Evolutionary conservation across 2,797 vertebrate species (phyloP).

Genomic region (Peromyscus eremicus): DNA sequence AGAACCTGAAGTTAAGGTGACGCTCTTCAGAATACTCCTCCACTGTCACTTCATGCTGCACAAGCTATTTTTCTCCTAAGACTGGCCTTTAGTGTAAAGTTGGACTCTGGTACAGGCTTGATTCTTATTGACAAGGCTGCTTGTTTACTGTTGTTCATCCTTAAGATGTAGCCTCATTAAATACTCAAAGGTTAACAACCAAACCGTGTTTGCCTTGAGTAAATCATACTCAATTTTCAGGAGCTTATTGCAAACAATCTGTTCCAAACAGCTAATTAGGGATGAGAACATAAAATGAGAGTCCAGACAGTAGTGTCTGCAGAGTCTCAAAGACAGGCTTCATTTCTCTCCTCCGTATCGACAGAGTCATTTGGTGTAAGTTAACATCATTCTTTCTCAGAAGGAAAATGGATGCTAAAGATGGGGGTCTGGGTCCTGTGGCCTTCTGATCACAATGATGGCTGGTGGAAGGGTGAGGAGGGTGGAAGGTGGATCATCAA

Average conservation of each 20-base stretch:
- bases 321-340: conserved; percentile 38
- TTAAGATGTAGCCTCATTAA: conserved; percentile 83
- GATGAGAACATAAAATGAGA: conserved; percentile 65
- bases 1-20: not conserved
- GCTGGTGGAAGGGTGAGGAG: not conserved
- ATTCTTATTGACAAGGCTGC: conserved; percentile 81
- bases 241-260: conserved; percentile 83
- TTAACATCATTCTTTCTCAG: not conserved
- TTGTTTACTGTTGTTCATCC: conserved; percentile 78
- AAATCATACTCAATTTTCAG: conserved; percentile 85
- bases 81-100: conserved; percentile 62
- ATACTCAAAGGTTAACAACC: conserved; percentile 85
- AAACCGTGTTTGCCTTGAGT: conserved; percentile 83
- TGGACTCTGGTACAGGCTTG: conserved; percentile 60
- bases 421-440: not conserved
- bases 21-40: not conserved
- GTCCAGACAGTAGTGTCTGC: not conserved
- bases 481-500: not conserved
- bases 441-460: not conserved
- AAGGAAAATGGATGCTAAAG: conserved; percentile 48
- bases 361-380: conserved; percentile 41
- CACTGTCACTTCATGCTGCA: not conserved
- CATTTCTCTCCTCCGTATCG: conserved; percentile 66
- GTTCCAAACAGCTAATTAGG: conserved; percentile 85
- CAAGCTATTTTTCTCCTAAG: conserved; percentile 23